phyloP scores from a whole-genome alignment of 2,113 vertebrate species.

The Xenopus tropicalis region DNA sequence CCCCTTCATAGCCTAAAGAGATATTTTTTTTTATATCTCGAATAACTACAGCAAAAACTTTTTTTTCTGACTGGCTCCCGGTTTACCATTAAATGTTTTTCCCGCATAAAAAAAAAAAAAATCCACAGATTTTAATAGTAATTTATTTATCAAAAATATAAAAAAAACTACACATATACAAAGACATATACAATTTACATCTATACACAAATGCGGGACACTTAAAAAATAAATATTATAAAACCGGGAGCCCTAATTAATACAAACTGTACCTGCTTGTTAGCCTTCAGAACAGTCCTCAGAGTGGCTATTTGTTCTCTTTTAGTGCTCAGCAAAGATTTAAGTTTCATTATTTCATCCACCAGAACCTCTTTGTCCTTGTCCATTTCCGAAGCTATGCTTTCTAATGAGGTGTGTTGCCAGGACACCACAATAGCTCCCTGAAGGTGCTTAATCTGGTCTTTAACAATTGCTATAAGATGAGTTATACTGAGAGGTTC shows the following conservation, averaged over 20 bases:
- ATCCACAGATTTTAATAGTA: neutral
- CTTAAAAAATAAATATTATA: conserved; percentile 34
- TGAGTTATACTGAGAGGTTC: conserved; percentile 72
- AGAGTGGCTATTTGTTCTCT: conserved; percentile 81
- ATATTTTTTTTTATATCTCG: too few relatives aligned
- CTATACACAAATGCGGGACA: neutral
- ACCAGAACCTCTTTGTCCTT: conserved; percentile 70
- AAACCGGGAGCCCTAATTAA: neutral
- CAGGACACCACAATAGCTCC: conserved; percentile 72
- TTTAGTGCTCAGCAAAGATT: conserved; percentile 80
- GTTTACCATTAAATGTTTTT: neutral
- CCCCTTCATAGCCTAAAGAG: too few relatives aligned
- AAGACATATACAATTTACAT: neutral
- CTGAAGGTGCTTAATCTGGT: conserved; percentile 79
- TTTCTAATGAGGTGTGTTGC: conserved; percentile 63
- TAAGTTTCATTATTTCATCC: conserved; percentile 78
- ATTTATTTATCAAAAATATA: conserved; percentile 31
- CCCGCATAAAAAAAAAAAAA: neutral
- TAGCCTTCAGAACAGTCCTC: conserved; percentile 82
- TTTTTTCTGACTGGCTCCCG: conserved; percentile 1
- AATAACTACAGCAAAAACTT: neutral
- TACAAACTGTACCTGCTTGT: conserved; percentile 70
- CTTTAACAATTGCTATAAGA: conserved; percentile 71
- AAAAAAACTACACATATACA: neutral
- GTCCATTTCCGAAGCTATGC: conserved; percentile 61